Base-by-base conservation (phyloP, 2,113 vertebrate species). In the Addax nasomaculatus region DNA sequence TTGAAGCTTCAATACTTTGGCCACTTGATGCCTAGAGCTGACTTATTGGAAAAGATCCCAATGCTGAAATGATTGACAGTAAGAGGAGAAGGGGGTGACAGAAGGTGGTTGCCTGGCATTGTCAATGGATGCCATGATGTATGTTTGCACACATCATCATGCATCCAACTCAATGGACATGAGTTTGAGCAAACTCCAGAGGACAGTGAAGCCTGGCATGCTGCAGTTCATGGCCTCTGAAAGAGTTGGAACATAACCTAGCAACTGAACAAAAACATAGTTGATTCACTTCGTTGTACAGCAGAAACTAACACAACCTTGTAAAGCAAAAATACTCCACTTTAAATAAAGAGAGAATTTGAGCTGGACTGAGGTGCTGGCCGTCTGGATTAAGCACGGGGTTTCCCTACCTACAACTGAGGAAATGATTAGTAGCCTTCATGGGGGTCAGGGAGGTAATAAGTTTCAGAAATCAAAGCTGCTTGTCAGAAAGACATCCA, bases 381-480 rank as follows among this genome's bases (percentile, higher is more conserved):
- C 14, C 0, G 0, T 30, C 23, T 33, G 10, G 16, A 19, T 12
- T 47, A 15, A 70, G 83, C 64, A 29, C 16, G 3, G 7, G 14
- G 3, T 62, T 89, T 92, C 30, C 43, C 14, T 29, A 53, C 11
- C 81, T 21, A 16, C 7, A 19, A 2, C 36, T 5, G 12, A 78
- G 76, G 43, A 85, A 60, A 10, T 0, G 33, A 19, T 36, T 25
- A 49, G 39, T 25, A 76, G 8, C 12, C 58, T 85, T 73, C 2
- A 25, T 47, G 43, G 33, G 17, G 5, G 0, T 39, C 9, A 2
- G 12, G 30, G 33, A 53, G 43, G 9, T 27, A 21, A 33, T 14
- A 8, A 60, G 16, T 3, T 49, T 89, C 53, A n/a, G 60, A 86
- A 55, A 78, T 33, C 55, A 92, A 86, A 96, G 60, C n/a, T 36